Conservation (phyloP, 1,140 invertebrate genomes). For the Aphelenchoides fujianensis region DNA sequence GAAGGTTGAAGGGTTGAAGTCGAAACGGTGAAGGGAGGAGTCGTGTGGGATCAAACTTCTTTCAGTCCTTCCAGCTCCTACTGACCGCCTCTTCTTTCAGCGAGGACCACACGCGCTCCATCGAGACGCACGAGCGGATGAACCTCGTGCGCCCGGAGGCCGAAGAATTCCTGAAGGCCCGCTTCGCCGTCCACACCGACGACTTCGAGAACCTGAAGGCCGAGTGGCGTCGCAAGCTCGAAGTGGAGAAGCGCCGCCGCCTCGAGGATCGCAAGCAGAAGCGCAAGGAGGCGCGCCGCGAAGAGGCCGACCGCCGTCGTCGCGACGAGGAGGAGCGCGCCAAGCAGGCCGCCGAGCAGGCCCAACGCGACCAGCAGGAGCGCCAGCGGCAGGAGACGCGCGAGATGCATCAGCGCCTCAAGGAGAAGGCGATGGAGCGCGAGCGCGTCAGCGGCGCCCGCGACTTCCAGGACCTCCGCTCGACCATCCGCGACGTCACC, state of each 20-base stretch:
- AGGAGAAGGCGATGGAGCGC: constrained; percentile 18
- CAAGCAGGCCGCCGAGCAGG: constrained; percentile 38
- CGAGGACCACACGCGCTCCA: constrained; percentile 39
- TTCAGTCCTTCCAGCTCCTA: background rate
- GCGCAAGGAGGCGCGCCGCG: constrained; percentile 33
- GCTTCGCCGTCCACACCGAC: constrained; percentile 42
- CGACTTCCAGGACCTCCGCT: no score
- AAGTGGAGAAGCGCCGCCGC: constrained; percentile 36
- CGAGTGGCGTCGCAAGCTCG: constrained; percentile 33
- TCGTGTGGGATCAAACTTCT: background rate
- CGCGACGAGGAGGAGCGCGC: constrained; percentile 26
- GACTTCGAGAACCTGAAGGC: constrained; percentile 39
- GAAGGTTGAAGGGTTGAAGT: constrained; percentile 25
- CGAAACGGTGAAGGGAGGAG: background rate
- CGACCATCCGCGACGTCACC: no score
- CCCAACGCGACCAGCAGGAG: constrained; percentile 47
- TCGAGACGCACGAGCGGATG: constrained; percentile 46
- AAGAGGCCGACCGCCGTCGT: background rate
- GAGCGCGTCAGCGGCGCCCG: constrained; percentile 15
- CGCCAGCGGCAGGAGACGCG: constrained; percentile 28
- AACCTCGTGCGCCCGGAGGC: constrained; percentile 43
- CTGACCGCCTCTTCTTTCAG: constrained; percentile 49
- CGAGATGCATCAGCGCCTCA: constrained; percentile 18
- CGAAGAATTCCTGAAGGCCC: constrained; percentile 41
- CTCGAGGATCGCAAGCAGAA: constrained; percentile 34